Evolutionary conservation across 2,113 vertebrate genomes (phyloP).

Genomic region (Motacilla alba): DNA sequence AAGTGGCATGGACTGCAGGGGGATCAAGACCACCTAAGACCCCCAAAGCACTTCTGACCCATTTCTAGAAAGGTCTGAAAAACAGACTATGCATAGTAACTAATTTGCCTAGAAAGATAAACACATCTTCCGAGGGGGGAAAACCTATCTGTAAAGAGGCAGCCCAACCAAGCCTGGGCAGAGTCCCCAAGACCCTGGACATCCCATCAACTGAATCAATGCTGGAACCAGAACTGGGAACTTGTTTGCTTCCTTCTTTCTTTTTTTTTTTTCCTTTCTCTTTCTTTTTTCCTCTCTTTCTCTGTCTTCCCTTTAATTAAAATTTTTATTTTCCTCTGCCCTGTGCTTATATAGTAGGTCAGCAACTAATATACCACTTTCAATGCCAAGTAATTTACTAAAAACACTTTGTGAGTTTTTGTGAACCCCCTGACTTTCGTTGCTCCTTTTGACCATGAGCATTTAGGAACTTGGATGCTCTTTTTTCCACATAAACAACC

Average conservation of each 20-base stretch:
- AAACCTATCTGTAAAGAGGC: background rate
- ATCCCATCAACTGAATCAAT: background rate
- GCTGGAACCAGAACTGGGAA: background rate
- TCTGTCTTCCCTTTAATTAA: background rate
- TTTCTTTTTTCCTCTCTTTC: background rate
- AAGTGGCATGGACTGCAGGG: background rate
- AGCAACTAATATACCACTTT: background rate
- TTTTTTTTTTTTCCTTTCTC: background rate
- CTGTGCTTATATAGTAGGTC: background rate
- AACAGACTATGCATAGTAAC: background rate
- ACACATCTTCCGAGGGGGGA: background rate
- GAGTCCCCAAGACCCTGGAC: background rate
- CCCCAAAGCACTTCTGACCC: accelerated
- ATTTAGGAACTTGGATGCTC: background rate
- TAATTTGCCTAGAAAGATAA: background rate
- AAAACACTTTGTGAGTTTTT: background rate
- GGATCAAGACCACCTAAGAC: background rate
- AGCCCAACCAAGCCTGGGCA: background rate
- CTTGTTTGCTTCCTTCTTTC: background rate
- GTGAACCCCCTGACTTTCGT: background rate
- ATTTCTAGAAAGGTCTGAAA: background rate
- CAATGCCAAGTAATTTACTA: background rate
- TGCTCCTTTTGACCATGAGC: accelerated
- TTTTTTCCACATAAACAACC: background rate
- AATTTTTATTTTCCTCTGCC: background rate